Conservation (phyloP, 2,797 vertebrate species). For the Amblyopsis hoosieri region DNA sequence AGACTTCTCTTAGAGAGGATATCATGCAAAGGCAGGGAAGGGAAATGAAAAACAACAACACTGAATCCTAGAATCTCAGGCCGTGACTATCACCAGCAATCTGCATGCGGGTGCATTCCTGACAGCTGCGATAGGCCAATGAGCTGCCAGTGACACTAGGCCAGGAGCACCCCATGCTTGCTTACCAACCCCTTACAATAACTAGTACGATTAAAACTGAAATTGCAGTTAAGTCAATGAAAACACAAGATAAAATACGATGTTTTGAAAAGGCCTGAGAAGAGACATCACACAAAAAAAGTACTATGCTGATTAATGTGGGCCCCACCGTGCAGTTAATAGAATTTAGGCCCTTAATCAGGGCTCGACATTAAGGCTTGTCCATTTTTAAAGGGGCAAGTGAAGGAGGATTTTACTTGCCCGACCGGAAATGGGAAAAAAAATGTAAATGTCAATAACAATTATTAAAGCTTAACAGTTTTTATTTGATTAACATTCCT, state of each 20-base stretch:
- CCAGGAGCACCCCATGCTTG: slow-evolving; percentile 1
- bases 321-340: no score
- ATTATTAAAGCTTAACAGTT: no score
- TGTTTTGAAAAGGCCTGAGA: not conserved
- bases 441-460: no score
- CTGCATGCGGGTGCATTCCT: slow-evolving; percentile 41
- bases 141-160: slow-evolving; percentile 16
- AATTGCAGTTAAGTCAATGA: not conserved
- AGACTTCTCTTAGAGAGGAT: slow-evolving; percentile 2
- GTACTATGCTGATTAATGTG: no score
- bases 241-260: not conserved
- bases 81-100: slow-evolving; percentile 35
- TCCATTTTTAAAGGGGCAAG: no score
- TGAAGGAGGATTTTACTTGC: no score
- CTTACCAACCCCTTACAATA: not conserved
- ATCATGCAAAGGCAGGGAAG: slow-evolving; percentile 23
- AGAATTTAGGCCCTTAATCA: no score
- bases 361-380: no score
- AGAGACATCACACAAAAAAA: no score
- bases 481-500: no score
- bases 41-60: slow-evolving; percentile 15
- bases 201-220: not conserved
- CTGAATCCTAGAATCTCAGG: slow-evolving; percentile 26
- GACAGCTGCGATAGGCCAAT: slow-evolving; percentile 27
- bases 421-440: no score